A percentile compares a stretch with the other conserved stretches of the same genome.
Conservation (phyloP, 2,113 vertebrate genomes). For the Chinchilla lanigera region DNA sequence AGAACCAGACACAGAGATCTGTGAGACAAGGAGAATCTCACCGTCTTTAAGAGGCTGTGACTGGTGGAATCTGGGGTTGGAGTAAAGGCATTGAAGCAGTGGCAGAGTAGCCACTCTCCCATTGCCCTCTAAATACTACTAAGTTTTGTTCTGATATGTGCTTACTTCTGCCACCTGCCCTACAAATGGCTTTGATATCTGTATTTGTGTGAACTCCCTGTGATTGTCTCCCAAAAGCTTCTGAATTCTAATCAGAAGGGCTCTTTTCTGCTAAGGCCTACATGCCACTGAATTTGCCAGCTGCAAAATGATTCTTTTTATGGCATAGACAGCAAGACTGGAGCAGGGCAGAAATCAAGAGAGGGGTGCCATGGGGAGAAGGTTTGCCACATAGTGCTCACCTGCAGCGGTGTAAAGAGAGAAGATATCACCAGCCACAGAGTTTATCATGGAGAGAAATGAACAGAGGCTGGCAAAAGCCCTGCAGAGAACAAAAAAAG, state of each 20-base stretch:
- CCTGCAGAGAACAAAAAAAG: background rate
- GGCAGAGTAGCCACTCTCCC: background rate
- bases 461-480: background rate
- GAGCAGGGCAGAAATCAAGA: background rate
- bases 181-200: background rate
- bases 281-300: background rate
- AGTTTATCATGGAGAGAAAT: background rate
- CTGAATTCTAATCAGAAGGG: background rate
- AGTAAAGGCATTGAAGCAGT: background rate
- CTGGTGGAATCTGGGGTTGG: background rate
- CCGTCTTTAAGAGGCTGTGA: background rate
- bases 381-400: background rate
- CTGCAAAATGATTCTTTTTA: background rate
- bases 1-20: background rate
- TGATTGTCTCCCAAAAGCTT: background rate
- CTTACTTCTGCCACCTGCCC: background rate
- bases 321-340: background rate
- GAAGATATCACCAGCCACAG: background rate
- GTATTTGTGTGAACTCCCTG: background rate
- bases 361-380: background rate
- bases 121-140: background rate
- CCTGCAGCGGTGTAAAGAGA: background rate
- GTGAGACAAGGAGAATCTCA: background rate
- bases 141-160: background rate
- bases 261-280: background rate